Evolutionary conservation across 1,140 invertebrate species (phyloP).

Genomic region (Diachasma alloeum): DNA sequence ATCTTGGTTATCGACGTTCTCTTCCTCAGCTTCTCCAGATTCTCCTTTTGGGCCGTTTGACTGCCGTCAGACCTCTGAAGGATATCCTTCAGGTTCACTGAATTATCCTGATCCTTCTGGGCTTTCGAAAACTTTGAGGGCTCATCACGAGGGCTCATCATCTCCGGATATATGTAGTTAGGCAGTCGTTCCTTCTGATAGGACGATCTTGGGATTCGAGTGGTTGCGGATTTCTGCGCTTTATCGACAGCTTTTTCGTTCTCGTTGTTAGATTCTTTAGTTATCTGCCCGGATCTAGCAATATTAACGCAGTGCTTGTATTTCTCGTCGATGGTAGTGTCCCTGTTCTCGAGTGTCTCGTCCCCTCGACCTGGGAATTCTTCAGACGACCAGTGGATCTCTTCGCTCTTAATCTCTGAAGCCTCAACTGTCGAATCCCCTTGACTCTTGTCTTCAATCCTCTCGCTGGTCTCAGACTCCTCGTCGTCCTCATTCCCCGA

Average conservation of each 20-base stretch:
- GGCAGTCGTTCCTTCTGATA: slow-evolving; percentile 46
- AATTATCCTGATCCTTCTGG: slow-evolving; percentile 21
- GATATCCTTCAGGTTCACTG: slow-evolving; percentile 54
- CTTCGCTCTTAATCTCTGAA: neutral
- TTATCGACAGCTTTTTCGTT: neutral
- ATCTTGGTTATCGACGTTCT: slow-evolving; percentile 56
- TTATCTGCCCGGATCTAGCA: slow-evolving; percentile 29
- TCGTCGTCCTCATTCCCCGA: slow-evolving; percentile 57
- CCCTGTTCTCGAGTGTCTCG: slow-evolving; percentile 32
- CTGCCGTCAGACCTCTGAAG: slow-evolving; percentile 48
- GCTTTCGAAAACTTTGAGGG: slow-evolving; percentile 3
- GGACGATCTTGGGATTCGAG: neutral
- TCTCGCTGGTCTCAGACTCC: slow-evolving; percentile 36
- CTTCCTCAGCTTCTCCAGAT: slow-evolving; percentile 57
- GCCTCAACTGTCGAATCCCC: neutral
- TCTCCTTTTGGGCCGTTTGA: slow-evolving; percentile 49
- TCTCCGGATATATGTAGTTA: slow-evolving; percentile 44
- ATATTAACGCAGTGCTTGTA: slow-evolving; percentile 59
- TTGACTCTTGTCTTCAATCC: neutral
- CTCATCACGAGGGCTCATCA: slow-evolving; percentile 6
- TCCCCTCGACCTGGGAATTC: slow-evolving; percentile 8
- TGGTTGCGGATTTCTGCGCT: neutral
- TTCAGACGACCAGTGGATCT: neutral
- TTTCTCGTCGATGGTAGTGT: slow-evolving; percentile 57
- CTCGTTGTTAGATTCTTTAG: neutral